These are phyloP conservation scores for Orussus abietinus DNA, from an alignment of 1,140 invertebrate species.

Conservation along the genomic window DNA sequence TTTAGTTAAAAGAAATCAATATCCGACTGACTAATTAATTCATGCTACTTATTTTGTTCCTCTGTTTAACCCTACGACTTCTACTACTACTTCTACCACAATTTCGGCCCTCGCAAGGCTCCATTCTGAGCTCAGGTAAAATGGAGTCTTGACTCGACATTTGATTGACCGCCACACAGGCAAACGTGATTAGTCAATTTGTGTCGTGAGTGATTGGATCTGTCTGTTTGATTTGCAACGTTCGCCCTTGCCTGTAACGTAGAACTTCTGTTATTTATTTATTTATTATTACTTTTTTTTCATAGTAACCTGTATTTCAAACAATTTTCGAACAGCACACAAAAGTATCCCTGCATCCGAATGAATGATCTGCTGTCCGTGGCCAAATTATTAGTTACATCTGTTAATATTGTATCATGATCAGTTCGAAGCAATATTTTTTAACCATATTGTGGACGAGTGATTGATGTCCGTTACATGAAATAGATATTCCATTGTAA, in stretches of 20 bases:
- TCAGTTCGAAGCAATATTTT: too few species aligned
- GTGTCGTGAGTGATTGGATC: slow-evolving; percentile 47
- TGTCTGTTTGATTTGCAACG: slow-evolving; percentile 25
- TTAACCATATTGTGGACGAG: too few species aligned
- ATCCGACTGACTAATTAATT: slow-evolving; percentile 29
- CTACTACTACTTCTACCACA: slow-evolving; percentile 50
- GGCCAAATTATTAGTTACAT: too few species aligned
- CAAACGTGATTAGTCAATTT: slow-evolving; percentile 38
- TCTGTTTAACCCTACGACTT: slow-evolving; percentile 49
- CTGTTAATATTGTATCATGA: too few species aligned
- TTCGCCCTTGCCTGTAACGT: too few species aligned
- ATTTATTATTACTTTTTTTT: slow-evolving; percentile 14
- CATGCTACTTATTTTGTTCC: slow-evolving; percentile 43
- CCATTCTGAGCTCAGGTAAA: slow-evolving; percentile 54
- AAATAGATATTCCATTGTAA: too few species aligned
- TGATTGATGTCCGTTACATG: too few species aligned
- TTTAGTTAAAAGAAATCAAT: too few species aligned
- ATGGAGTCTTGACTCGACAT: slow-evolving; percentile 53
- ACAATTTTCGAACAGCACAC: too few species aligned
- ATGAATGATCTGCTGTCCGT: too few species aligned
- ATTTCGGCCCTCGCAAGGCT: slow-evolving; percentile 53
- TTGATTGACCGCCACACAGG: slow-evolving; percentile 32
- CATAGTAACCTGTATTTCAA: neutral
- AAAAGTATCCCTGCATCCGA: too few species aligned
- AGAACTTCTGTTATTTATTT: slow-evolving; percentile 21